Percentiles rank a stretch among this genome's conserved stretches.
Conservation (phyloP, 2,113 vertebrate species). For the Malurus elegans region DNA sequence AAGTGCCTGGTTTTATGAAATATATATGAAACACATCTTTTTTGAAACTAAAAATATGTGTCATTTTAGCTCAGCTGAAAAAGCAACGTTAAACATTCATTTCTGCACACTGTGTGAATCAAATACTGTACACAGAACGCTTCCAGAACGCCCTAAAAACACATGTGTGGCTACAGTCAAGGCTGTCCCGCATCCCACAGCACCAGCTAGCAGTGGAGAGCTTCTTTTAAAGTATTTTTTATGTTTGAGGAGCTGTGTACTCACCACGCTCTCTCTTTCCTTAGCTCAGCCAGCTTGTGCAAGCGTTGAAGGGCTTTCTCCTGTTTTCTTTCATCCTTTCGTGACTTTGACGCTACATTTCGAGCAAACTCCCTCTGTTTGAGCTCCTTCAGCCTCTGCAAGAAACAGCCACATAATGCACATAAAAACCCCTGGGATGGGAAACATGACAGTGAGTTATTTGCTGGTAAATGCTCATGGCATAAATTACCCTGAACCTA, state of each 20-base stretch:
- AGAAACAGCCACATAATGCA: slow-evolving; percentile 28
- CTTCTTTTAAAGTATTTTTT: neutral
- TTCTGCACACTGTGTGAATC: slow-evolving; percentile 34
- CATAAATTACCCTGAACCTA: neutral
- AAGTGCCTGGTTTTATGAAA: slow-evolving; percentile 25
- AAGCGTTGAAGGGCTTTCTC: slow-evolving; percentile 83
- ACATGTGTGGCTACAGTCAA: neutral
- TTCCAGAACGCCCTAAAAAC: neutral
- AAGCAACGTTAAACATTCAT: slow-evolving; percentile 47
- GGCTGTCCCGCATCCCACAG: neutral
- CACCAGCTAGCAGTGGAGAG: neutral
- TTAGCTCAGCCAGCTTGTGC: slow-evolving; percentile 81
- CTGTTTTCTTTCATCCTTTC: slow-evolving; percentile 86
- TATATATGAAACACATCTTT: slow-evolving; percentile 27
- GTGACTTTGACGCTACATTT: slow-evolving; percentile 86
- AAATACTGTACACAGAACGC: neutral
- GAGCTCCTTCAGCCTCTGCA: slow-evolving; percentile 91
- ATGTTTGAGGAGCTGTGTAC: slow-evolving; percentile 36
- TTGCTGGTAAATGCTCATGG: neutral
- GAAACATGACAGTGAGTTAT: neutral
- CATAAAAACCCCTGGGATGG: neutral
- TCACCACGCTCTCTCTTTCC: slow-evolving; percentile 79
- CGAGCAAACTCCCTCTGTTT: slow-evolving; percentile 93
- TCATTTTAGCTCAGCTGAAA: slow-evolving; percentile 40
- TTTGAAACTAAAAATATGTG: slow-evolving; percentile 43